Conservation (phyloP, 1,140 invertebrate species). For the Pseudachorutes palmiensis region DNA sequence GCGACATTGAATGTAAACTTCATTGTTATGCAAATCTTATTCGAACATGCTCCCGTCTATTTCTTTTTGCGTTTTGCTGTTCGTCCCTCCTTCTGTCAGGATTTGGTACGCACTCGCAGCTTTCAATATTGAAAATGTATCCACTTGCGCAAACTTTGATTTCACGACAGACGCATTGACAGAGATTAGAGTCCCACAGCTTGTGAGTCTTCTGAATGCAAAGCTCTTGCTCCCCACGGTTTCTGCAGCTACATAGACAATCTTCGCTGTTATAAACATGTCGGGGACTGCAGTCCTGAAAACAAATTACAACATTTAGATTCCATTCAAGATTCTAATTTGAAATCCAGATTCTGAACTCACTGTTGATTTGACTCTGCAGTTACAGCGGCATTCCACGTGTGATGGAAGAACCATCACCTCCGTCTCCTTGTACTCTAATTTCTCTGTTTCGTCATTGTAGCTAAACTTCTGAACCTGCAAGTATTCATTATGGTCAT, state of each 20-base stretch:
- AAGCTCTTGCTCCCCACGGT: neutral
- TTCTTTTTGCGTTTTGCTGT: neutral
- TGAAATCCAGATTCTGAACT: neutral
- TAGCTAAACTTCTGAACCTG: constrained; percentile 18
- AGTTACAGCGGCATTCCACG: constrained; percentile 19
- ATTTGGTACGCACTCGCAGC: constrained; percentile 14
- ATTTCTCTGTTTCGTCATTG: constrained; percentile 3
- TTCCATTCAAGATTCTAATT: neutral
- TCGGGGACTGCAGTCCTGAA: constrained; percentile 18
- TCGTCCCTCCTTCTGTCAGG: neutral
- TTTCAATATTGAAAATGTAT: constrained; percentile 12
- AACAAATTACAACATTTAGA: neutral
- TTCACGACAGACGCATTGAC: constrained; percentile 25
- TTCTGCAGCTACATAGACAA: constrained; percentile 23
- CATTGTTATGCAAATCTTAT: neutral
- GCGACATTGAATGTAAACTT: too few species aligned
- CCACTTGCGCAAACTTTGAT: constrained; percentile 15
- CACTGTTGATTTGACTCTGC: constrained; percentile 19
- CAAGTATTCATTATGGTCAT: neutral
- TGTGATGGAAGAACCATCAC: constrained; percentile 3
- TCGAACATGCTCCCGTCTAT: neutral
- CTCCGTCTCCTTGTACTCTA: constrained; percentile 13
- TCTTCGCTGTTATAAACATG: constrained; percentile 19
- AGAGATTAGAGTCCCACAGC: constrained; percentile 17
- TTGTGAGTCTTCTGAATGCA: constrained; percentile 12